Percentiles rank a stretch among this genome's conserved stretches.
These are phyloP conservation scores for Sporophila hypoxantha DNA, from an alignment of 2,113 vertebrate species.

Conservation along the genomic window DNA sequence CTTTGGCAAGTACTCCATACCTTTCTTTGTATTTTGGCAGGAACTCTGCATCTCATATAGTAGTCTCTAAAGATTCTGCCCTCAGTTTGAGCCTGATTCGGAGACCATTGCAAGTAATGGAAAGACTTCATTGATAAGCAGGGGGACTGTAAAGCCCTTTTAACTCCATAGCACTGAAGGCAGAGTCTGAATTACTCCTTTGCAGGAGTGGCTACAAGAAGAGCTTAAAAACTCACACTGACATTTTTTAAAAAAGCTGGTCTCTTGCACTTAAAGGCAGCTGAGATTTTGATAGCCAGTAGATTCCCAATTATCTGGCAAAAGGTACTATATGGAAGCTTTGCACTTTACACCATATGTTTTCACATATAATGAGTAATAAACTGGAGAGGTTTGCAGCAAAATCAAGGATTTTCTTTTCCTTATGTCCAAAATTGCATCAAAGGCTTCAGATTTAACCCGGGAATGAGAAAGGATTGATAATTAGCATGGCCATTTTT, in stretches of 20 bases:
- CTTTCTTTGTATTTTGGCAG: constrained; percentile 66
- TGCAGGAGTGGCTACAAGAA: background rate
- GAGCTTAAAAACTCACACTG: background rate
- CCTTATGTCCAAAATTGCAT: background rate
- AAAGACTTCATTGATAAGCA: constrained; percentile 32
- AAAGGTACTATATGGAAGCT: background rate
- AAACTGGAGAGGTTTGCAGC: background rate
- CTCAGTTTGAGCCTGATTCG: constrained; percentile 12
- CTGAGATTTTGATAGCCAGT: background rate
- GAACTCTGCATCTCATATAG: constrained; percentile 50
- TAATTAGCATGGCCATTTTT: constrained; percentile 1
- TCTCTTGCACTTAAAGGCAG: background rate
- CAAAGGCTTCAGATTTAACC: background rate
- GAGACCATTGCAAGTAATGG: constrained; percentile 23
- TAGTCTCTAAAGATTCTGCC: constrained; percentile 52
- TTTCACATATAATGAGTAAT: background rate
- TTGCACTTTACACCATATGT: background rate
- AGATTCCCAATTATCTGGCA: background rate
- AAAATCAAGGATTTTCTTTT: background rate
- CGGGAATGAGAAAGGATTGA: background rate
- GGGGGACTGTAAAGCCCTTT: constrained; percentile 1
- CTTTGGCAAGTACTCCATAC: constrained; percentile 51
- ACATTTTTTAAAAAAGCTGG: background rate
- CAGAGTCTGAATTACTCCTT: background rate
- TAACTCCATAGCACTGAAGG: background rate